Evolutionary conservation across 2,113 vertebrate genomes (phyloP).

Genomic region (Diphyllodes magnificus): DNA sequence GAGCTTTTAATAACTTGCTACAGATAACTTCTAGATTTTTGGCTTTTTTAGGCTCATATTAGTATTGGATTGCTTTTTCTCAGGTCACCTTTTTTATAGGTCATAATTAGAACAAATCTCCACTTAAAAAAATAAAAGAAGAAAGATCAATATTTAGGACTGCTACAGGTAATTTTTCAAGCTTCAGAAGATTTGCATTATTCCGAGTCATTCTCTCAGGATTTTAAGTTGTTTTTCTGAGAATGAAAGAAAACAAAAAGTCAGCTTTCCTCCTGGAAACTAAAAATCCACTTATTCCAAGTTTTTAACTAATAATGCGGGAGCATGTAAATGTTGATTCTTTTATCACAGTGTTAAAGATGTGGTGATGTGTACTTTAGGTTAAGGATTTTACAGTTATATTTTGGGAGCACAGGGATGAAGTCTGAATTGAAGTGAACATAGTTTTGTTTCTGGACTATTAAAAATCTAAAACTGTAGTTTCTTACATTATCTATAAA

Average conservation of each 20-base stretch:
- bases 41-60: not conserved
- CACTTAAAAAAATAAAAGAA: not conserved
- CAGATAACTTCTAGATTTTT: not conserved
- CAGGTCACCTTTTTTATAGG: not conserved
- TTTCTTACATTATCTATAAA: not conserved
- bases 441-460: not conserved
- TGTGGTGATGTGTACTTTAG: not conserved
- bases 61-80: not conserved
- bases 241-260: not conserved
- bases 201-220: not conserved
- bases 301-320: not conserved
- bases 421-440: not conserved
- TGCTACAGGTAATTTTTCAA: not conserved
- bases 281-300: not conserved
- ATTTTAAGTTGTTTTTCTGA: not conserved
- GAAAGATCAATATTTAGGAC: not conserved
- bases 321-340: not conserved
- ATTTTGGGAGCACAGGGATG: not conserved
- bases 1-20: not conserved
- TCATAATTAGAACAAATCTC: not conserved
- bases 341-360: not conserved
- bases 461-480: not conserved
- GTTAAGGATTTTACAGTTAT: not conserved
- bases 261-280: not conserved
- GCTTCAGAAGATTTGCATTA: not conserved